phyloP scores from a whole-genome alignment of 2,113 vertebrate genomes.

The Parotia lawesii region DNA sequence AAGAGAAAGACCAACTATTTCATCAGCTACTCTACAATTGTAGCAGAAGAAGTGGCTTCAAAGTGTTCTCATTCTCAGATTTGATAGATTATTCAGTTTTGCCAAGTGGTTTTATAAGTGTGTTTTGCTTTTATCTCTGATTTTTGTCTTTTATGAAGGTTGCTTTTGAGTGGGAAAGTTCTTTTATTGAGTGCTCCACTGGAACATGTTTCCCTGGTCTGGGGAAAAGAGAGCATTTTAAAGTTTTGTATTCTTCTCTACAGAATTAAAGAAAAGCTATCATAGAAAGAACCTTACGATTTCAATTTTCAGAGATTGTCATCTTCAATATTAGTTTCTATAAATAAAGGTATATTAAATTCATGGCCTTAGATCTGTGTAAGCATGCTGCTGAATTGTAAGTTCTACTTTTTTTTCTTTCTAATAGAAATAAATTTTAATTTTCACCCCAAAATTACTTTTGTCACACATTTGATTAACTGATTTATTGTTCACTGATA shows the following conservation, averaged over 20 bases:
- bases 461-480: neutral
- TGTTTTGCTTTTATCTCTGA: neutral
- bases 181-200: neutral
- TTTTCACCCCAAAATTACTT: neutral
- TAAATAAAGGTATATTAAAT: neutral
- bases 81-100: neutral
- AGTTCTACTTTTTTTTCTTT: neutral
- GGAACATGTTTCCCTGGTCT: neutral
- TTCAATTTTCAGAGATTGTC: neutral
- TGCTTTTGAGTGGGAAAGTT: neutral
- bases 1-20: neutral
- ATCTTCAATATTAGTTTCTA: neutral
- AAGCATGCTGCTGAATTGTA: neutral
- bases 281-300: rapidly evolving
- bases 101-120: neutral
- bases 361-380: neutral
- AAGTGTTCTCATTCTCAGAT: neutral
- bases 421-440: neutral
- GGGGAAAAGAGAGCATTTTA: neutral
- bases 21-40: neutral
- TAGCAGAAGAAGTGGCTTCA: neutral
- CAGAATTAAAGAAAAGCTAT: neutral
- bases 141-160: neutral
- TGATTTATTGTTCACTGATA: neutral
- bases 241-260: neutral